Conservation (phyloP, 2,888 invertebrate genomes). For the Timandra comae region DNA sequence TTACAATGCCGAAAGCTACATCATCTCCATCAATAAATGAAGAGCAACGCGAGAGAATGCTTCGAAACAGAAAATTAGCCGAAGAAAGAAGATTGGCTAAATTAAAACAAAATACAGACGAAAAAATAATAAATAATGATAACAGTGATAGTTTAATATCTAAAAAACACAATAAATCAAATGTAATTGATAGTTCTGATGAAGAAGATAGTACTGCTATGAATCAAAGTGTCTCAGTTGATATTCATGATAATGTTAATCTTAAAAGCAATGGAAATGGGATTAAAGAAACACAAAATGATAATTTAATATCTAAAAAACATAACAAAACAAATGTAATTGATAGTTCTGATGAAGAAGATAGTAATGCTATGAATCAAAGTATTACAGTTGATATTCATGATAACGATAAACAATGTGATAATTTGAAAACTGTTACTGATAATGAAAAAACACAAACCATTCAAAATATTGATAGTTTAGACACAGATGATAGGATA, state of each 20-base stretch:
- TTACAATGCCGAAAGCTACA: slow-evolving; percentile 51
- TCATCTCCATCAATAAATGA: slow-evolving; percentile 72
- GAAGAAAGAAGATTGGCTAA: slow-evolving; percentile 79
- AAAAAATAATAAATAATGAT: slow-evolving; percentile 1
- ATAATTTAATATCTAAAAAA: too few relatives aligned
- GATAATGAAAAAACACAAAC: too few relatives aligned
- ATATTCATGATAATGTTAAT: slow-evolving; percentile 20
- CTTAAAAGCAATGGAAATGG: slow-evolving; percentile 6
- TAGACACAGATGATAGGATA: too few relatives aligned
- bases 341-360: slow-evolving; percentile 31
- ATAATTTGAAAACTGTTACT: too few relatives aligned
- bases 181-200: slow-evolving; percentile 18
- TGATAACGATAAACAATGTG: slow-evolving; percentile 6
- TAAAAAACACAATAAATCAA: slow-evolving; percentile 8
- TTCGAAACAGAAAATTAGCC: slow-evolving; percentile 80
- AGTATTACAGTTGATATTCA: slow-evolving; percentile 28
- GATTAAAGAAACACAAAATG: too few relatives aligned
- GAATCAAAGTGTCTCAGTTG: slow-evolving; percentile 28
- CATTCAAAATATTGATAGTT: too few relatives aligned
- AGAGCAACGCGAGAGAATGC: slow-evolving; percentile 81
- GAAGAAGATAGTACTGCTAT: slow-evolving; percentile 31
- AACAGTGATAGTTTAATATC: neutral
- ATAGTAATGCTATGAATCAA: slow-evolving; percentile 26
- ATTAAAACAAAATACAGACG: slow-evolving; percentile 51
- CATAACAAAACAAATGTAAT: too few relatives aligned